Evolutionary conservation across 2,888 invertebrate genomes (phyloP).

Genomic region (Gortyna flavago): DNA sequence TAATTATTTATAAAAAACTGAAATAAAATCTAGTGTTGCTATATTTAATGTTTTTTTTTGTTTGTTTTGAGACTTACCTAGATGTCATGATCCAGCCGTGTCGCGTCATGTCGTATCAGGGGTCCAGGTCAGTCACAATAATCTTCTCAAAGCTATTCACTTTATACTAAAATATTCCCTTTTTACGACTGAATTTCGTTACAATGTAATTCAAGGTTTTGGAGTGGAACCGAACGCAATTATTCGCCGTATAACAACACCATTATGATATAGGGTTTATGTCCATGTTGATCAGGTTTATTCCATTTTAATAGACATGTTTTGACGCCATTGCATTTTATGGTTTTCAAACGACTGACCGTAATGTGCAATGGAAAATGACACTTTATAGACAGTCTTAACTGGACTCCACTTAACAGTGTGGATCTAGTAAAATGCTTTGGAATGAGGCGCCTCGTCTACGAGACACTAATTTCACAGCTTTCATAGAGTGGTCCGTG

Average conservation of each 20-base stretch:
- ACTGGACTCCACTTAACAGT: slow-evolving; percentile 46
- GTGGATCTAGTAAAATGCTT: slow-evolving; percentile 5
- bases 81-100: background rate
- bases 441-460: background rate
- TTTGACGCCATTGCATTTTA: slow-evolving; percentile 50
- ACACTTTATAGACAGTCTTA: slow-evolving; percentile 49
- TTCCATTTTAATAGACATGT: slow-evolving; percentile 48
- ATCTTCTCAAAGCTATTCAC: background rate
- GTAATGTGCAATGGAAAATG: slow-evolving; percentile 45
- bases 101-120: too few species aligned
- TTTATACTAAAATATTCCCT: slow-evolving; percentile 1
- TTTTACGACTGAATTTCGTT: slow-evolving; percentile 7
- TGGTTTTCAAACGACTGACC: slow-evolving; percentile 47
- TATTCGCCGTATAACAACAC: slow-evolving; percentile 1
- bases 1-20: background rate
- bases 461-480: slow-evolving; percentile 16
- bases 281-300: slow-evolving; percentile 36
- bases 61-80: background rate
- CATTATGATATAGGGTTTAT: slow-evolving; percentile 23
- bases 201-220: slow-evolving; percentile 26
- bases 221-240: slow-evolving; percentile 15
- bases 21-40: background rate
- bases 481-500: background rate
- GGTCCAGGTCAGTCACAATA: slow-evolving; percentile 13
- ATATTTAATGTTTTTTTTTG: background rate